Conservation (phyloP, 2,797 vertebrate species). For the Lophotriccus pileatus region DNA sequence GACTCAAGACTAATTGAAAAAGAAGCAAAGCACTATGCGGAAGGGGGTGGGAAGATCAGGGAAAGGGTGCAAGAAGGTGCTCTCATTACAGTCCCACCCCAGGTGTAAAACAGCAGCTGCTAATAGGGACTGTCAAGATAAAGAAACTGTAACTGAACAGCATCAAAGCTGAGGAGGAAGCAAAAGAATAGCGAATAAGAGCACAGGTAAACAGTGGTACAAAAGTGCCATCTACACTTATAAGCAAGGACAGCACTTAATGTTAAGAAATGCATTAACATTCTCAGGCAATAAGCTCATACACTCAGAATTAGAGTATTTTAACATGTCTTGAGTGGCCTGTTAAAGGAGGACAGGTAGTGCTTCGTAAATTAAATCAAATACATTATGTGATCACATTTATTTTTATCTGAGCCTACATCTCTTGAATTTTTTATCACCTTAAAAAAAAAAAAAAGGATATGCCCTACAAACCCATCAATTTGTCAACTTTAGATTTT, state of each 20-base stretch:
- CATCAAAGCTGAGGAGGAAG: not conserved
- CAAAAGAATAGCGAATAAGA: not conserved
- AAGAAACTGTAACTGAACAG: not conserved
- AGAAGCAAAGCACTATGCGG: not conserved
- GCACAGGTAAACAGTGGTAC: conserved; percentile 38
- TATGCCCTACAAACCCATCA: conserved; percentile 54
- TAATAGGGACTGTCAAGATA: not conserved
- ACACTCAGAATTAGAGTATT: not conserved
- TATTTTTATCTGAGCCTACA: conserved; percentile 71
- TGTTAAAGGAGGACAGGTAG: conserved; percentile 47
- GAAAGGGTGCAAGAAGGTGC: not conserved
- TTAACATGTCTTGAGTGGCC: conserved; percentile 39
- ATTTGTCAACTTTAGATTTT: conserved; percentile 69
- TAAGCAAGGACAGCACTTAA: conserved; percentile 50
- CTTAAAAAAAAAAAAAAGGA: conserved; percentile 24
- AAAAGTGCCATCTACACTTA: conserved; percentile 63
- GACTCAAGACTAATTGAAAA: not conserved
- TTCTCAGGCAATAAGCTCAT: not conserved
- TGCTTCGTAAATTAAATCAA: conserved; percentile 74
- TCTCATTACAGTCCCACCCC: not conserved
- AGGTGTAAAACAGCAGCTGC: not conserved
- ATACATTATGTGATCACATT: conserved; percentile 64
- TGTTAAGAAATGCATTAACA: conserved; percentile 19
- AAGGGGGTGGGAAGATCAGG: not conserved
- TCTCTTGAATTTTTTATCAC: conserved; percentile 66